phyloP scores from a whole-genome alignment of 2,797 vertebrate species.

The Acomys russatus region DNA sequence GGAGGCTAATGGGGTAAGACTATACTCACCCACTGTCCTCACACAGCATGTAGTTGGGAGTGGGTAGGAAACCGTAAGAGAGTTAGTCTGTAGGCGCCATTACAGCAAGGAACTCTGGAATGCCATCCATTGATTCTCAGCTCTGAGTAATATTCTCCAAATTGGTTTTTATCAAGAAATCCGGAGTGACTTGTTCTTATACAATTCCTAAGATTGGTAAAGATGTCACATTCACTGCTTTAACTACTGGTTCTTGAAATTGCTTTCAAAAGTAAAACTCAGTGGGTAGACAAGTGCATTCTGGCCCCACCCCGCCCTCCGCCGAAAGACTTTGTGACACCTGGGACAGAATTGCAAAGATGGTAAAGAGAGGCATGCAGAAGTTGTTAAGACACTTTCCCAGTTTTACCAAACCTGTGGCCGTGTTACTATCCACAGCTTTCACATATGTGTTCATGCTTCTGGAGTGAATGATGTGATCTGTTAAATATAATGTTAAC shows the following conservation, averaged over 20 bases:
- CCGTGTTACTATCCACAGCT: slow-evolving; percentile 10
- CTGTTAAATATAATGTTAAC: not conserved
- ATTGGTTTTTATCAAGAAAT: slow-evolving; percentile 9
- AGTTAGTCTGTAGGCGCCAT: not conserved
- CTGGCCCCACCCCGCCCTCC: no score
- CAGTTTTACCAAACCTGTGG: not conserved
- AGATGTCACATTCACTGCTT: not conserved
- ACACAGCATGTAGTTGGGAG: not conserved
- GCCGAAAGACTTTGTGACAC: not conserved
- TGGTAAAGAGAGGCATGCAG: not conserved
- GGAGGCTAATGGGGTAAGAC: not conserved
- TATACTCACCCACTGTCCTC: no score
- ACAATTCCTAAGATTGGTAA: not conserved
- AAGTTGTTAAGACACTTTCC: not conserved
- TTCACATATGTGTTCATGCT: not conserved
- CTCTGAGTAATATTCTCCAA: not conserved
- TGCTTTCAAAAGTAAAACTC: not conserved
- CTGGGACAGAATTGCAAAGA: not conserved
- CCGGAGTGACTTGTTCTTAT: not conserved
- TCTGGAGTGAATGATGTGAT: not conserved
- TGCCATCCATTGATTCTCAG: not conserved
- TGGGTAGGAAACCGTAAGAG: not conserved
- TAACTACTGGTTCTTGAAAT: not conserved
- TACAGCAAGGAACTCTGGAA: not conserved
- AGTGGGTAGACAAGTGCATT: no score